Percentiles rank a stretch among this genome's conserved stretches.
phyloP scores from a whole-genome alignment of 1,140 invertebrate genomes.

The Ooceraea biroi region DNA sequence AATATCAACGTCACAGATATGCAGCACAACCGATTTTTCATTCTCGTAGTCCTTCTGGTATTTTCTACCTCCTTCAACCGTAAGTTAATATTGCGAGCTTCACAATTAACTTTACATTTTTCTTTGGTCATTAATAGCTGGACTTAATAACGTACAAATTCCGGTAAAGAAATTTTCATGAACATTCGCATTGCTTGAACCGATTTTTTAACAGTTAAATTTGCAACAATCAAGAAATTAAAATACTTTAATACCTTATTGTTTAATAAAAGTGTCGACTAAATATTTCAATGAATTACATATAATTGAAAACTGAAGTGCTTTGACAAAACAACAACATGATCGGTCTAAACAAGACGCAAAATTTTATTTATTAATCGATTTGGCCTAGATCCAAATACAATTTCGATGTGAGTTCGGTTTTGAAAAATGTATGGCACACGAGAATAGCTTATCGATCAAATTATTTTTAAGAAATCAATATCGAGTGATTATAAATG shows the following conservation, averaged over 20 bases:
- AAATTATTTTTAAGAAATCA: not conserved
- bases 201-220: slow-evolving; percentile 7
- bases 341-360: not conserved
- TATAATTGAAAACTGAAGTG: not conserved
- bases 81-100: slow-evolving; percentile 66
- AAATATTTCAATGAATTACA: not conserved
- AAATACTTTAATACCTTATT: not conserved
- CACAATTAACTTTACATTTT: not conserved
- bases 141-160: not conserved
- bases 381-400: not conserved
- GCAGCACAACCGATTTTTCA: slow-evolving; percentile 66
- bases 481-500: slow-evolving; percentile 3
- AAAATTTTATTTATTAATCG: slow-evolving; percentile 13
- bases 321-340: slow-evolving; percentile 5
- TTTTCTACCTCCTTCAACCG: slow-evolving; percentile 73
- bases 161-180: not conserved
- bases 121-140: not conserved
- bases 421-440: not conserved
- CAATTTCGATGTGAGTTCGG: not conserved
- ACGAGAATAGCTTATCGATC: not conserved
- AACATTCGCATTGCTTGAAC: not conserved
- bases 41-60: slow-evolving; percentile 72
- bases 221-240: not conserved
- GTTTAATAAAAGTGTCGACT: not conserved
- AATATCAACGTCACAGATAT: slow-evolving; percentile 59